Percentiles rank a stretch among this genome's conserved stretches.
Conservation (phyloP, 2,888 invertebrate species). For the Xylota sylvarum region DNA sequence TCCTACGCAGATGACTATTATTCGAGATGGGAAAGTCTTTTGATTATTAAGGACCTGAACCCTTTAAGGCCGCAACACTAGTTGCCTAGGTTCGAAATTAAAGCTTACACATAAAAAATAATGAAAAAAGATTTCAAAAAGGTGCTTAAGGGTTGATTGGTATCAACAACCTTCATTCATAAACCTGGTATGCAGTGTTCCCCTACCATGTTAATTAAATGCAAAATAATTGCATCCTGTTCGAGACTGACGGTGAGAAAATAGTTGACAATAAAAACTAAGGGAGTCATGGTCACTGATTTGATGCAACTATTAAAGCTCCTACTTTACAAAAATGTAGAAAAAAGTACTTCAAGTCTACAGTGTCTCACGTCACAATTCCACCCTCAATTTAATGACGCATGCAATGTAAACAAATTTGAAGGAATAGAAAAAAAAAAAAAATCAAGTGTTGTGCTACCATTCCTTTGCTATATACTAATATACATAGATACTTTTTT, state of each 20-base stretch:
- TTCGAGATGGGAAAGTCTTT: too few relatives aligned
- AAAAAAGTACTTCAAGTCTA: slow-evolving; percentile 3
- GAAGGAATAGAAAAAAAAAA: neutral
- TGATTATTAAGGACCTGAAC: too few relatives aligned
- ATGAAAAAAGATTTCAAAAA: neutral
- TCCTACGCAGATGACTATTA: too few relatives aligned
- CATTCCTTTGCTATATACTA: slow-evolving; percentile 10
- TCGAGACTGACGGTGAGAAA: slow-evolving; percentile 9
- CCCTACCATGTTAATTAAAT: slow-evolving; percentile 23
- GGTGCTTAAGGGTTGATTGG: slow-evolving; percentile 3
- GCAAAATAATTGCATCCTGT: slow-evolving; percentile 53
- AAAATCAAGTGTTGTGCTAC: slow-evolving; percentile 6
- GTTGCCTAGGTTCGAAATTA: too few relatives aligned
- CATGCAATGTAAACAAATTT: slow-evolving; percentile 64
- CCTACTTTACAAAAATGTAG: neutral
- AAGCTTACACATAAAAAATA: too few relatives aligned
- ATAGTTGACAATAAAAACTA: neutral
- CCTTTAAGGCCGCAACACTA: too few relatives aligned
- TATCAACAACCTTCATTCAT: neutral
- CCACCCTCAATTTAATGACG: slow-evolving; percentile 64
- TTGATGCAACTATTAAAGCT: slow-evolving; percentile 35
- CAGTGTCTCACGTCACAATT: slow-evolving; percentile 36
- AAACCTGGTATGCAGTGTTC: neutral
- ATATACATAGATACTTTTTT: neutral
- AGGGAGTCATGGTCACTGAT: slow-evolving; percentile 48